Percentiles rank a stretch among this genome's conserved stretches.
phyloP scores from a whole-genome alignment of 2,113 vertebrate species.

The Pao palembangensis region DNA sequence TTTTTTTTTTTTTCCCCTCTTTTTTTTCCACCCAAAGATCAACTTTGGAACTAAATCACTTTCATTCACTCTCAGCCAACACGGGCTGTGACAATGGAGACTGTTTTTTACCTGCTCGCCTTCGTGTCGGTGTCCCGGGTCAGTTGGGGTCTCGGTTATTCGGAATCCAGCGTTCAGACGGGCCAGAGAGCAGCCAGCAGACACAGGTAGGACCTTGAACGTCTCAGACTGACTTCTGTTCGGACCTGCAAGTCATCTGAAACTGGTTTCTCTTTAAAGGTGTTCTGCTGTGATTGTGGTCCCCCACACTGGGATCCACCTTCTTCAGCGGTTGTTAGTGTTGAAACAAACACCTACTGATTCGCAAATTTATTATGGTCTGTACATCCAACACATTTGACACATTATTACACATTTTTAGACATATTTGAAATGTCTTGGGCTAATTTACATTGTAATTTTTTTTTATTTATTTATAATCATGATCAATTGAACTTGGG shows the following conservation, averaged over 20 bases:
- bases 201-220: conserved; percentile 66
- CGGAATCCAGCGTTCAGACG: conserved; percentile 47
- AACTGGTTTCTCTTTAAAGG: too few relatives aligned
- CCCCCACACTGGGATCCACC: background rate
- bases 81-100: conserved; percentile 54
- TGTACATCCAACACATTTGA: too few relatives aligned
- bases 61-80: background rate
- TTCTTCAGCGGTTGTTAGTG: background rate
- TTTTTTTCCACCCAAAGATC: background rate
- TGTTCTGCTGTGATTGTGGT: too few relatives aligned
- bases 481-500: too few relatives aligned
- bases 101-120: conserved; percentile 45
- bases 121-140: conserved; percentile 27
- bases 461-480: too few relatives aligned
- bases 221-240: too few relatives aligned
- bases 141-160: conserved; percentile 53
- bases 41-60: conserved; percentile 19
- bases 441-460: too few relatives aligned
- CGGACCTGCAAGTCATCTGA: too few relatives aligned
- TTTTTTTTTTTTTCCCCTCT: too few relatives aligned
- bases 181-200: conserved; percentile 71
- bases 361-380: too few relatives aligned
- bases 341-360: background rate
- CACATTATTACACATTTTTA: background rate
- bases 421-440: too few relatives aligned